A percentile compares a stretch with the other conserved stretches of the same genome.
Evolutionary conservation across 2,888 invertebrate genomes (phyloP).

Genomic region (Gryllus longicercus): DNA sequence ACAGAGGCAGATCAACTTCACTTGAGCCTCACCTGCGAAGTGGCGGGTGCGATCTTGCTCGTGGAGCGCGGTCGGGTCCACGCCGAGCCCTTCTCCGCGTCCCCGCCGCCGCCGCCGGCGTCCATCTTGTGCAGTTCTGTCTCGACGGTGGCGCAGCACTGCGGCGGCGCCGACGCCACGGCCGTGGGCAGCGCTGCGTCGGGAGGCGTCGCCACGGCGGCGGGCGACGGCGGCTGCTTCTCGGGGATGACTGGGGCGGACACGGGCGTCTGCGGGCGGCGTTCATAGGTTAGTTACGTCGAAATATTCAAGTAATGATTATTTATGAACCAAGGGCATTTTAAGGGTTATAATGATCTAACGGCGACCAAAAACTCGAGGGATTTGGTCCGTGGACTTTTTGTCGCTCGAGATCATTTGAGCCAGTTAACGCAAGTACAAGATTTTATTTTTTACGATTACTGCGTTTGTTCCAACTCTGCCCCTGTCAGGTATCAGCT

Average conservation of each 20-base stretch:
- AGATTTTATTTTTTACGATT: too few species aligned
- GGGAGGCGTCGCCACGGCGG: not conserved
- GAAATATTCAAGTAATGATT: too few species aligned
- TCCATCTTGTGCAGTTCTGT: conserved; percentile 32
- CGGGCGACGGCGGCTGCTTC: not conserved
- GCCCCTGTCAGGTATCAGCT: too few species aligned
- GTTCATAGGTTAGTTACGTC: too few species aligned
- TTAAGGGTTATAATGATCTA: too few species aligned
- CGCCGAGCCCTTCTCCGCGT: conserved; percentile 20
- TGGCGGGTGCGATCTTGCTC: conserved; percentile 32
- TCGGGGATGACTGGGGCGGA: not conserved
- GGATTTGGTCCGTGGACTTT: too few species aligned
- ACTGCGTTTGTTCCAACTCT: too few species aligned
- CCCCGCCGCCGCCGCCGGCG: not conserved
- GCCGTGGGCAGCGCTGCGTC: not conserved
- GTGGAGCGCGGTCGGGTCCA: not conserved
- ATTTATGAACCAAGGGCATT: too few species aligned
- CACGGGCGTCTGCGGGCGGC: not conserved
- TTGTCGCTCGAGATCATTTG: too few species aligned
- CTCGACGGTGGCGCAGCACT: conserved; percentile 30
- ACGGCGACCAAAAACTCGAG: too few species aligned
- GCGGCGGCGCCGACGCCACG: not conserved
- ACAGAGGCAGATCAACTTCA: too few species aligned
- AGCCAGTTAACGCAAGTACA: too few species aligned
- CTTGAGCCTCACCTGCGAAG: conserved; percentile 25